These are phyloP conservation scores for Blastomussa wellsi DNA, from an alignment of 92 coral and sea anemone species.

Conservation along the genomic window DNA sequence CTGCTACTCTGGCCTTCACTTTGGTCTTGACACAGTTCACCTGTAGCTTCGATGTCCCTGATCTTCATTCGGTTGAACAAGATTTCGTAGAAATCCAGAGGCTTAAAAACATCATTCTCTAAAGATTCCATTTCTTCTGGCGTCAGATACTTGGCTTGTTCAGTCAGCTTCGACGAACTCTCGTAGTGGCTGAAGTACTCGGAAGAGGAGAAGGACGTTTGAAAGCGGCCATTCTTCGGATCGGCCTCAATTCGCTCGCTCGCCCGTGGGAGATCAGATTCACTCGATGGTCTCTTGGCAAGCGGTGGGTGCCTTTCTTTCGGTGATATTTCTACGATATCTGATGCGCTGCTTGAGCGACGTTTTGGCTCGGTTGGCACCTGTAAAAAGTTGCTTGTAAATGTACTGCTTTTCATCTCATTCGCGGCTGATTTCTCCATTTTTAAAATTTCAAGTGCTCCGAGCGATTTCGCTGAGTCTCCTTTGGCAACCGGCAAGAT, in stretches of 20 bases:
- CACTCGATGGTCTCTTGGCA: background rate
- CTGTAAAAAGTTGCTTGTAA: background rate
- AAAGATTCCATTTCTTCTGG: background rate
- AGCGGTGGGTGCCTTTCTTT: background rate
- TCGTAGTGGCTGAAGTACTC: background rate
- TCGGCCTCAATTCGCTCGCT: background rate
- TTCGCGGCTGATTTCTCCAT: background rate
- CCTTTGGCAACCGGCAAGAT: background rate
- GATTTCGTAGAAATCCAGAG: slow-evolving; percentile 17
- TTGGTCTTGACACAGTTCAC: background rate
- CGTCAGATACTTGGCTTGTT: slow-evolving; percentile 4
- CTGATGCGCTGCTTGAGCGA: background rate
- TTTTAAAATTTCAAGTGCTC: background rate
- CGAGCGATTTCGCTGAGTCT: background rate
- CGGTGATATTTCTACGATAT: background rate
- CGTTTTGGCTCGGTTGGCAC: background rate
- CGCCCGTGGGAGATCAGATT: background rate
- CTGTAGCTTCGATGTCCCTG: background rate
- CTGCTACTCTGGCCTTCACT: no score
- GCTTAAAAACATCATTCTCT: slow-evolving; percentile 14
- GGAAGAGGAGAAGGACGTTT: background rate
- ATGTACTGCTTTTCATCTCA: background rate
- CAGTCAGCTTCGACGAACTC: background rate
- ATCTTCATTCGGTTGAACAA: slow-evolving; percentile 18
- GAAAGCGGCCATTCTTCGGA: background rate